These are phyloP conservation scores for Zygaena filipendulae DNA, from an alignment of 2,888 invertebrate genomes.

Conservation along the genomic window DNA sequence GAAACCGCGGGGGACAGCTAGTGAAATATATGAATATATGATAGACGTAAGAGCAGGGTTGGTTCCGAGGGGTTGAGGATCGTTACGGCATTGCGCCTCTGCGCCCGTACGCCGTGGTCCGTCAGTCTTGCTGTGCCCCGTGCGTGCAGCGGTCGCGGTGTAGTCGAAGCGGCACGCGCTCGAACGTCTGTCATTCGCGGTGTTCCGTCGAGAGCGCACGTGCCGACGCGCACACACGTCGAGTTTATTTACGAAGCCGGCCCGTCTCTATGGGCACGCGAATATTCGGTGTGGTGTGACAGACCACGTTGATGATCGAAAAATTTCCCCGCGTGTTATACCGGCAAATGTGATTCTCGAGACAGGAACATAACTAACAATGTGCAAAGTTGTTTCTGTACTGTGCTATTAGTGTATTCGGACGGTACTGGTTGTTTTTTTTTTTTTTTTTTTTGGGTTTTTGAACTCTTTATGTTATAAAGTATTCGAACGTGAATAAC, in stretches of 20 bases:
- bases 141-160: constrained; percentile 51
- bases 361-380: no score
- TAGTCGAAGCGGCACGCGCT: constrained; percentile 28
- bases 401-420: constrained; percentile 26
- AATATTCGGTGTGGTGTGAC: constrained; percentile 61
- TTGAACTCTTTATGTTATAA: constrained; percentile 35
- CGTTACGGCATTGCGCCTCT: constrained; percentile 21
- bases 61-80: constrained; percentile 37
- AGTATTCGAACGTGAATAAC: constrained; percentile 33
- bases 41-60: no score
- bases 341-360: no score
- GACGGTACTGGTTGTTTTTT: no score
- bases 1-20: no score
- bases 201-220: constrained; percentile 55
- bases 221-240: constrained; percentile 39
- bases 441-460: constrained; percentile 25
- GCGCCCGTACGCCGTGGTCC: constrained; percentile 22
- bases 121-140: constrained; percentile 55
- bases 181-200: constrained; percentile 49
- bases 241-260: constrained; percentile 34
- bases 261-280: no score
- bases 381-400: constrained; percentile 33
- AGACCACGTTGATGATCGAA: no score
- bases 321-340: no score
- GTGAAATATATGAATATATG: no score